Evolutionary conservation across 2,113 vertebrate genomes (phyloP).

Genomic region (Typhlomys cinereus): DNA sequence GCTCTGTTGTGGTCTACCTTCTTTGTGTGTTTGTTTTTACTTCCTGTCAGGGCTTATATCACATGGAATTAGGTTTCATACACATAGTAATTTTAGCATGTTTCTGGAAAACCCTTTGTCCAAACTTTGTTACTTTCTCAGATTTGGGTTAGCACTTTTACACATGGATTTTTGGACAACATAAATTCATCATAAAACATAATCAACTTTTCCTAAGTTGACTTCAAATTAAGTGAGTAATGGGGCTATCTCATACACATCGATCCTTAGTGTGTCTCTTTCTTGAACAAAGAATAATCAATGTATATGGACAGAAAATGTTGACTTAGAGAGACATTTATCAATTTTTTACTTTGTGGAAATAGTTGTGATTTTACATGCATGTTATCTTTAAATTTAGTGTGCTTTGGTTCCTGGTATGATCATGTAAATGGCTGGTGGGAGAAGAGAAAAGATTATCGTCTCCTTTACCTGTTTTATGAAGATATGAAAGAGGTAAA

Average conservation of each 20-base stretch:
- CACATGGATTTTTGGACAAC: background rate
- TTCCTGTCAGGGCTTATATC: background rate
- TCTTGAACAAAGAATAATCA: background rate
- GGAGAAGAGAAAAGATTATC: constrained; percentile 86
- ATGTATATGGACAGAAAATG: constrained; percentile 33
- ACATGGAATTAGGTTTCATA: background rate
- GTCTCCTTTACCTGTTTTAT: constrained; percentile 89
- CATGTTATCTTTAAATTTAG: constrained; percentile 73
- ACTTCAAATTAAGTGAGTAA: background rate
- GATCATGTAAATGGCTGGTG: constrained; percentile 89
- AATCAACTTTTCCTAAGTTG: background rate
- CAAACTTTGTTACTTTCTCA: background rate
- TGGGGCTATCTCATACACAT: background rate
- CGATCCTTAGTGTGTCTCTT: background rate
- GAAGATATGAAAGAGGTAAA: constrained; percentile 91
- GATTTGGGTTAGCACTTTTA: background rate
- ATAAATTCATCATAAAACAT: background rate
- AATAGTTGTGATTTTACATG: constrained; percentile 11
- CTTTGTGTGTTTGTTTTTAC: background rate
- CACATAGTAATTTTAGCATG: background rate
- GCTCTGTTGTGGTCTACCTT: background rate
- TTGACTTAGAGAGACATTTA: background rate
- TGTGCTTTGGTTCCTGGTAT: constrained; percentile 88
- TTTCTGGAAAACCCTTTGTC: background rate
- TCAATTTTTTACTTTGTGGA: background rate